Evolutionary conservation across 2,113 vertebrate genomes (phyloP), one percentile per base, ranked within the genome.

Genomic region (Hydrochoerus hydrochaeris): DNA sequence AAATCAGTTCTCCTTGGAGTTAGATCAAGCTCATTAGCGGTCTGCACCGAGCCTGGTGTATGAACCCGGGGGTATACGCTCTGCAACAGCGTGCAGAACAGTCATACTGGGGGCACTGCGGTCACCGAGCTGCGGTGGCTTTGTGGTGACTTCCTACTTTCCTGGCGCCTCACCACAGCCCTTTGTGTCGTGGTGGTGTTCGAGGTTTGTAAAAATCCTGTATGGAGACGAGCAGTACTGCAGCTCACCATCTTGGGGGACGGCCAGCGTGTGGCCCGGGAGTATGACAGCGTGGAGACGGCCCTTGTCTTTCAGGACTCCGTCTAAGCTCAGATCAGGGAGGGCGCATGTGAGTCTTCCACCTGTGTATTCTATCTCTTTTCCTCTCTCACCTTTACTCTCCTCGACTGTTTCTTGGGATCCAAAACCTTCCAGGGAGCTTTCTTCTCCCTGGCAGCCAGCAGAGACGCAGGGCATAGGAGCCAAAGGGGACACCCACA

Each of bases 1-100:
- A 89, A 86, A n/a, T 83, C 38, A 54, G 78, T 63, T 86, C 57
- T 92, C 80, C 86, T 91, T 62, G 91, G 81, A 94, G 88, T 63
- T 54, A 83, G 63, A 22, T 57, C 80, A 13, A 73, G 11, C 57
- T 93, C 9, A 28, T 80, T 28, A 0, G 44, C 52, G 35, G 24
- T 44, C 81, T 90, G 0, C 5, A 4, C 1, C 0, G 19, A 44
- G 26, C 57, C 54, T 82, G 57, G 26, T 0, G 0, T 6, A 13
- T 19, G 63, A 75, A 35, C 49, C 14, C 1, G 0, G 0, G 6
- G 30, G 16, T 44, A 19, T 6, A n/a, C n/a, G n/a, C n/a, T 35
- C 4, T 2, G 24, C 16, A 3, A 0, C 17, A 16, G 30, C 30
- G 22, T 26, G 0, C 1, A 1, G 35, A 3, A 52, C 0, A 5